Evolutionary conservation across 2,888 invertebrate genomes (phyloP).

Genomic region (Rhagonycha lutea): DNA sequence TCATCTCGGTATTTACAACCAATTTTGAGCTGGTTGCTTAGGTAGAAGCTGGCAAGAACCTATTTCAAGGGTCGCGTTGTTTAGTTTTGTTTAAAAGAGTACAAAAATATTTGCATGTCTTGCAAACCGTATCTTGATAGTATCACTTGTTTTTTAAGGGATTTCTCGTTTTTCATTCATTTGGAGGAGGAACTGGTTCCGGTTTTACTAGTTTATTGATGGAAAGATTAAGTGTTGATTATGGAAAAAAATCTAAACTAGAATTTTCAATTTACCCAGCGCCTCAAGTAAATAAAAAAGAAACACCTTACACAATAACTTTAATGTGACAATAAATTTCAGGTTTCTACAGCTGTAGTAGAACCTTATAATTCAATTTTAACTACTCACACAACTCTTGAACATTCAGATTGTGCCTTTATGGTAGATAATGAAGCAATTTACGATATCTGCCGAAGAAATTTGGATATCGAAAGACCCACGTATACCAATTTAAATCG

Average conservation of each 20-base stretch:
- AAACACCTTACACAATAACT: background rate
- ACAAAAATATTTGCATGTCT: too few relatives aligned
- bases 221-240: conserved; percentile 90
- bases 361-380: conserved; percentile 93
- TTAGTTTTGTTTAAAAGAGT: too few relatives aligned
- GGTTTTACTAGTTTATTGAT: conserved; percentile 92
- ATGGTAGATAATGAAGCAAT: conserved; percentile 93
- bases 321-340: conserved; percentile 37
- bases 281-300: conserved; percentile 70
- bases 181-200: conserved; percentile 88
- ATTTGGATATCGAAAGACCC: conserved; percentile 82
- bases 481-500: conserved; percentile 88
- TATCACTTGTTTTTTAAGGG: too few relatives aligned
- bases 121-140: too few relatives aligned
- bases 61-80: too few relatives aligned
- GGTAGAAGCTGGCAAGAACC: too few relatives aligned
- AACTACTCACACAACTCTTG: conserved; percentile 87
- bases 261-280: conserved; percentile 95
- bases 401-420: conserved; percentile 88
- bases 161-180: conserved; percentile 91
- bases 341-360: conserved; percentile 81
- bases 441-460: conserved; percentile 86
- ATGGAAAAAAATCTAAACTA: conserved; percentile 91
- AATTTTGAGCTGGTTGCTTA: too few relatives aligned
- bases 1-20: too few relatives aligned